A percentile compares a stretch with the other conserved stretches of the same genome.
These are phyloP conservation scores for Pluvialis apricaria DNA, from an alignment of 2,113 vertebrate genomes.

Conservation along the genomic window DNA sequence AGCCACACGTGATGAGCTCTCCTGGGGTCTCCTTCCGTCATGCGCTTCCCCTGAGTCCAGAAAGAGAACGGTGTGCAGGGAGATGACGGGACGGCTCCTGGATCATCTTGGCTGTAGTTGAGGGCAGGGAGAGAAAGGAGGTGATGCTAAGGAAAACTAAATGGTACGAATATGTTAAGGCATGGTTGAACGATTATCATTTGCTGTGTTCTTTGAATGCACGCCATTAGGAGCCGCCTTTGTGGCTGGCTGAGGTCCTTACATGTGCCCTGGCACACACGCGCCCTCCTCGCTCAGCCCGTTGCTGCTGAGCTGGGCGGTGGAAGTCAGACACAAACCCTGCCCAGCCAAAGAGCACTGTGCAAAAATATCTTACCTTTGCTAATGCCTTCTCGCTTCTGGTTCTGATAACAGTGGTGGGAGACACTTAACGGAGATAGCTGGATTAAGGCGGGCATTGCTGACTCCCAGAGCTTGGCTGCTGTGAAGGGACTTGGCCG, in stretches of 20 bases:
- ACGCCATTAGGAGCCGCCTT: fast-evolving
- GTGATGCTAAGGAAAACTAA: not conserved
- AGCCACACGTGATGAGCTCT: not conserved
- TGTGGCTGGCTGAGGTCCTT: not conserved
- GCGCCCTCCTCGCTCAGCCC: fast-evolving
- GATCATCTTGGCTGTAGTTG: not conserved
- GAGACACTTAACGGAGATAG: not conserved
- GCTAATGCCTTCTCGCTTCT: not conserved
- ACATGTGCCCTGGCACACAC: fast-evolving
- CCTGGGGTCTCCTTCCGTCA: not conserved
- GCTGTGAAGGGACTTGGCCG: not conserved
- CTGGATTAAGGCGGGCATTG: not conserved
- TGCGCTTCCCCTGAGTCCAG: fast-evolving
- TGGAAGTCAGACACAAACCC: not conserved
- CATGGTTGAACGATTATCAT: not conserved
- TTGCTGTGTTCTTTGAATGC: not conserved
- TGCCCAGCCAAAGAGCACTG: not conserved
- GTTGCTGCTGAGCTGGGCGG: not conserved
- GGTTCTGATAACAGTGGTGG: not conserved
- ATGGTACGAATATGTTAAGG: not conserved
- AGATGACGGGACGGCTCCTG: fast-evolving
- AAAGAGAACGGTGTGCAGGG: not conserved
- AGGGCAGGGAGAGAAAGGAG: not conserved
- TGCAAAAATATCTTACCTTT: not conserved
- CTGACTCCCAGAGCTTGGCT: not conserved